These are phyloP conservation scores for Gulo gulo DNA, from an alignment of 2,113 vertebrate genomes.

Conservation along the genomic window DNA sequence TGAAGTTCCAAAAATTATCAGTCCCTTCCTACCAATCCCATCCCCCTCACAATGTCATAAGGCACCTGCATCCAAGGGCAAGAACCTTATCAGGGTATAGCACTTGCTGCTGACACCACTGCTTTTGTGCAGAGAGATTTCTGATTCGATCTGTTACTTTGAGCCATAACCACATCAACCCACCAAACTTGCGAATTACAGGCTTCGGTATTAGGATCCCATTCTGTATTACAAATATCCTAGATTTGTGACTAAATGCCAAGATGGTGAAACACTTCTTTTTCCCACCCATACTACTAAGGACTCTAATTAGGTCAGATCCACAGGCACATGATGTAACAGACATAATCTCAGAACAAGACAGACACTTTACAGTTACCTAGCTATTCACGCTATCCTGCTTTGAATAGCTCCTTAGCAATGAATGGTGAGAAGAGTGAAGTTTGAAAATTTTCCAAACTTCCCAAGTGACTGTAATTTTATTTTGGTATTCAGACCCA, in stretches of 20 bases:
- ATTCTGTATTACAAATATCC: not conserved
- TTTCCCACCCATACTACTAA: not conserved
- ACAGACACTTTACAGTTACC: not conserved
- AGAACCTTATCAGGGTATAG: not conserved
- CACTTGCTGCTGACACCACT: not conserved
- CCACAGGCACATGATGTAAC: not conserved
- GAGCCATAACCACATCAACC: not conserved
- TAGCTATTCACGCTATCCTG: not conserved
- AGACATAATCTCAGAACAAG: not conserved
- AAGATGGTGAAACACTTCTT: not conserved
- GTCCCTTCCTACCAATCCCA: not conserved
- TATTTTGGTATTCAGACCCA: not conserved
- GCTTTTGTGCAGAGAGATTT: not conserved
- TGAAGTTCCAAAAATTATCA: not conserved
- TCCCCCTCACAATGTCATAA: not conserved
- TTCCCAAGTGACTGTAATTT: not conserved
- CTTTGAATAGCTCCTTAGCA: not conserved
- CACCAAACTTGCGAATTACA: not conserved
- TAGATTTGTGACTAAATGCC: not conserved
- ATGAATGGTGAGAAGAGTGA: not conserved
- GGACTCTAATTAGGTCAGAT: not conserved
- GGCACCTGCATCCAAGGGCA: not conserved
- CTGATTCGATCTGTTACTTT: not conserved
- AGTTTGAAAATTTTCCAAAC: not conserved
- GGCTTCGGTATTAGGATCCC: not conserved